phyloP scores from a whole-genome alignment of 2,888 invertebrate genomes.

The Callyntrura guangdongensis region DNA sequence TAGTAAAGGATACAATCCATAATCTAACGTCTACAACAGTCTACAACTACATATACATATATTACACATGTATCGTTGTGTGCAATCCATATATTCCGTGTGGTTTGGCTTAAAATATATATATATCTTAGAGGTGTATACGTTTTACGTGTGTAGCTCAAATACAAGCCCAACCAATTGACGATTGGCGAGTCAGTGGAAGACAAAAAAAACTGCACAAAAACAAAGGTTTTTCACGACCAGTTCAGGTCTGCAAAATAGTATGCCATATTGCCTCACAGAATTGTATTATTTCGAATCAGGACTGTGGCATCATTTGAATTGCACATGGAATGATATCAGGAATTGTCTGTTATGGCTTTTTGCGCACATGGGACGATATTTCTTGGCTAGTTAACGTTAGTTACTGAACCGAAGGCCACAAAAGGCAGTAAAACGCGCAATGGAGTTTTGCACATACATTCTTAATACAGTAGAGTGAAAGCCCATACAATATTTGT shows the following conservation, averaged over 20 bases:
- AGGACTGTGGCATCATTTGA: neutral
- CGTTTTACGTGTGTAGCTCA: slow-evolving; percentile 7
- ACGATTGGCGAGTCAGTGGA: neutral
- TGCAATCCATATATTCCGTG: neutral
- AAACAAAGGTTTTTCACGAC: slow-evolving; percentile 47
- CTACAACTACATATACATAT: neutral
- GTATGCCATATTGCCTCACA: neutral
- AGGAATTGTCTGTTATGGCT: neutral
- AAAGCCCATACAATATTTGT: neutral
- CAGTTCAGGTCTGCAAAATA: slow-evolving; percentile 2
- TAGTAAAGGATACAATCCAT: slow-evolving; percentile 33
- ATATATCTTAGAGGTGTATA: neutral
- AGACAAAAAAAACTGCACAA: neutral
- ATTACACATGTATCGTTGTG: neutral
- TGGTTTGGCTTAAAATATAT: too few relatives aligned
- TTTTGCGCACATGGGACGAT: too few relatives aligned
- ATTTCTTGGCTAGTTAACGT: too few relatives aligned
- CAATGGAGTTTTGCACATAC: neutral
- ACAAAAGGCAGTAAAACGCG: neutral
- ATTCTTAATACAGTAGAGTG: neutral
- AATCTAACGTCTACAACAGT: neutral
- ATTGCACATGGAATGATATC: neutral
- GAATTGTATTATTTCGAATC: neutral
- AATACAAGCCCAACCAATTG: slow-evolving; percentile 12
- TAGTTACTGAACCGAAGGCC: neutral